phyloP scores from a whole-genome alignment of 2,113 vertebrate species.

The Parotia lawesii region DNA sequence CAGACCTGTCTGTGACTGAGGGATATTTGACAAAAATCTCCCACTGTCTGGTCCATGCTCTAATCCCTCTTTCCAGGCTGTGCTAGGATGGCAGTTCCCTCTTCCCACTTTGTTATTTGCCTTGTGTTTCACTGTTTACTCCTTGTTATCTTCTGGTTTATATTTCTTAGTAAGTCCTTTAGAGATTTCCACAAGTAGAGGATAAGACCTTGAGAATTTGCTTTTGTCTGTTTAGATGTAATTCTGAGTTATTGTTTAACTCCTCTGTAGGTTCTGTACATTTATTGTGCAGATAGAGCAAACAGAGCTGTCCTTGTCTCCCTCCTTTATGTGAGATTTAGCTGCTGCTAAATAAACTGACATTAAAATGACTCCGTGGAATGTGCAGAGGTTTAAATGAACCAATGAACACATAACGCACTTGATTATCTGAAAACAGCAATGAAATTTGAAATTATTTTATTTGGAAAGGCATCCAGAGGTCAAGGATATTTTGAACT shows the following conservation, averaged over 20 bases:
- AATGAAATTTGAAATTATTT: background rate
- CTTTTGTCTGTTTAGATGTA: background rate
- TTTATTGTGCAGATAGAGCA: background rate
- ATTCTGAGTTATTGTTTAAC: conserved; percentile 7
- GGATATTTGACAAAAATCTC: background rate
- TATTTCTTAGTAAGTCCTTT: background rate
- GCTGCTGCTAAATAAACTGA: background rate
- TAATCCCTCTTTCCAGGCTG: background rate
- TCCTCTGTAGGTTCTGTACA: background rate
- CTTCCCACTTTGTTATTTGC: background rate
- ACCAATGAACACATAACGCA: background rate
- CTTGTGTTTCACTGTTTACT: background rate
- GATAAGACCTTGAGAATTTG: conserved; percentile 10
- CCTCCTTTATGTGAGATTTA: conserved; percentile 5
- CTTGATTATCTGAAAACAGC: conserved; percentile 1
- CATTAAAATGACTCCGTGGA: background rate
- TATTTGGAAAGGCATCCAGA: background rate
- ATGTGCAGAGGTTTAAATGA: background rate
- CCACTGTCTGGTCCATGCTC: background rate
- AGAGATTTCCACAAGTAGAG: background rate
- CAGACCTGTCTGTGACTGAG: background rate
- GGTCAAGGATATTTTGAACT: background rate
- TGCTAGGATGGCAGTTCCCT: background rate
- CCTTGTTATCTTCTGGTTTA: background rate
- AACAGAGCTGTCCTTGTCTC: conserved; percentile 18